These are phyloP conservation scores for cat (Felis catus) DNA, from an alignment of 2,113 vertebrate species.

Conservation along the genomic window DNA sequence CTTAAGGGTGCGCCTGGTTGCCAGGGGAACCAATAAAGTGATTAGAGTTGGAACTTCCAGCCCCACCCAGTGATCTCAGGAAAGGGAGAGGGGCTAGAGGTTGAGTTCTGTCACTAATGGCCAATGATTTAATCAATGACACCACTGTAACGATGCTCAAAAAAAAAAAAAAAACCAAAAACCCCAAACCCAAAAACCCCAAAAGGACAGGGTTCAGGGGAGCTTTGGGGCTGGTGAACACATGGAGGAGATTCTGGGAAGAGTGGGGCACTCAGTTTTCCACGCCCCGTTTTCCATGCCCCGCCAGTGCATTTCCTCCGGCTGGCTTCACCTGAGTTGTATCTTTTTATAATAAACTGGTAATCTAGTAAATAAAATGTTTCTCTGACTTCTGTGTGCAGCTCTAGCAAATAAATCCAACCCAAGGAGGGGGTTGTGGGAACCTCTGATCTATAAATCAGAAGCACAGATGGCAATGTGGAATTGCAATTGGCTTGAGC, in stretches of 20 bases:
- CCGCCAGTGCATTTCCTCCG: background rate
- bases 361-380: background rate
- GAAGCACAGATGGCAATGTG: background rate
- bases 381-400: background rate
- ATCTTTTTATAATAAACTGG: background rate
- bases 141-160: too few relatives aligned
- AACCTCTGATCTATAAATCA: background rate
- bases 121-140: background rate
- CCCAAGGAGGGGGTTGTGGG: background rate
- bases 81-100: too few relatives aligned
- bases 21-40: background rate
- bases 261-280: fast-evolving
- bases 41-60: background rate
- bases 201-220: background rate
- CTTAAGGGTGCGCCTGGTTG: background rate
- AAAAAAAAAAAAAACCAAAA: too few relatives aligned
- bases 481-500: background rate
- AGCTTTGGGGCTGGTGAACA: background rate
- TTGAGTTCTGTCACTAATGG: background rate
- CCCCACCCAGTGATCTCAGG: background rate
- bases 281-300: background rate
- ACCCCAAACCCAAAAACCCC: background rate
- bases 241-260: background rate
- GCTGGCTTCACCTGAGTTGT: background rate
- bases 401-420: background rate